These are phyloP conservation scores for Physocephala rufipes DNA, from an alignment of 2,888 invertebrate species.

Conservation along the genomic window DNA sequence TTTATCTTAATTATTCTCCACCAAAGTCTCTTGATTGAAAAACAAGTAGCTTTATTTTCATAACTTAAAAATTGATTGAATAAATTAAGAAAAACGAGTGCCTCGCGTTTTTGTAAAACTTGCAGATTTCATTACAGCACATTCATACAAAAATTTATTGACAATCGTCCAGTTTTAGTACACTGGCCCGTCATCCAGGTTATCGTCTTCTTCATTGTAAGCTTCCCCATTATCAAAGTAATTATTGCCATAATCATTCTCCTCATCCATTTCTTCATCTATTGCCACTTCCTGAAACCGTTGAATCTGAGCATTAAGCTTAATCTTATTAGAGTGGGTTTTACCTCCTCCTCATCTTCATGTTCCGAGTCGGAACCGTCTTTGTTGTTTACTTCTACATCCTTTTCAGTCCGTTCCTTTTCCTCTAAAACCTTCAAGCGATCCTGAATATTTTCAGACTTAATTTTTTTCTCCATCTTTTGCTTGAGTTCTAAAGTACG, in stretches of 20 bases:
- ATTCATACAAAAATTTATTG: too few species aligned
- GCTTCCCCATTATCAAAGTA: conserved; percentile 90
- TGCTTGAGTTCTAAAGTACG: conserved; percentile 38
- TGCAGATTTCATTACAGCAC: too few species aligned
- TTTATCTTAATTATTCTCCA: conserved; percentile 72
- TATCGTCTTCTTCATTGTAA: conserved; percentile 88
- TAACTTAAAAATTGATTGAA: too few species aligned
- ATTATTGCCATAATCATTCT: conserved; percentile 86
- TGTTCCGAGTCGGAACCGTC: conserved; percentile 70
- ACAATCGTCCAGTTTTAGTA: conserved; percentile 64
- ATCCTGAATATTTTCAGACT: conserved; percentile 56
- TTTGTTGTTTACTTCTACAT: conserved; percentile 71
- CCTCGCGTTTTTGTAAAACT: too few species aligned
- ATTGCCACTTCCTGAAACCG: conserved; percentile 50
- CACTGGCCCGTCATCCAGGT: conserved; percentile 83
- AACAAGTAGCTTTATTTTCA: background rate
- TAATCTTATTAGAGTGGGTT: background rate
- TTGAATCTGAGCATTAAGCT: conserved; percentile 15
- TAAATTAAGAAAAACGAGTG: too few species aligned
- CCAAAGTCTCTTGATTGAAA: conserved; percentile 71
- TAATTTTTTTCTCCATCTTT: conserved; percentile 50
- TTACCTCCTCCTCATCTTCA: conserved; percentile 56
- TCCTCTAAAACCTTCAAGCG: conserved; percentile 75
- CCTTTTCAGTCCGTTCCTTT: conserved; percentile 69
- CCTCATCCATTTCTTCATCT: conserved; percentile 88